Percentiles rank a stretch among this genome's conserved stretches.
phyloP scores from a whole-genome alignment of 2,113 vertebrate genomes.

The Diadophis punctatus region DNA sequence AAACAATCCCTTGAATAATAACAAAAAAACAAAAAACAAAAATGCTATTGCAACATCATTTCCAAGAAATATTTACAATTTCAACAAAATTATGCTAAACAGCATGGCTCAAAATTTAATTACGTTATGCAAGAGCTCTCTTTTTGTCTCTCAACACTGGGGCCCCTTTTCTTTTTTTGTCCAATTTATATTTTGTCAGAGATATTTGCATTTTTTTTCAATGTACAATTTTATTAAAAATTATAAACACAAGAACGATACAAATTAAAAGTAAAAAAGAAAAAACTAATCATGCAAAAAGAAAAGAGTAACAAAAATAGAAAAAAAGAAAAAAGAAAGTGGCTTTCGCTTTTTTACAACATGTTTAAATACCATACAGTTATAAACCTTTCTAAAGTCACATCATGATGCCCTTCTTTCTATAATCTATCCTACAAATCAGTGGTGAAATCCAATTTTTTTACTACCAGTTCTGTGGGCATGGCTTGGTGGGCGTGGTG shows the following conservation, averaged over 20 bases:
- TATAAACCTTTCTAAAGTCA: not conserved
- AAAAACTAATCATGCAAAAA: not conserved
- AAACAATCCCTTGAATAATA: not conserved
- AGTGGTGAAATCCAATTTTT: not conserved
- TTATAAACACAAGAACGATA: not conserved
- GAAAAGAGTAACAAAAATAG: not conserved
- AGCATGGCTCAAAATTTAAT: not conserved
- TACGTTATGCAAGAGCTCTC: not conserved
- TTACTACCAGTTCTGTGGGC: no score
- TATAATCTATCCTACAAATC: not conserved
- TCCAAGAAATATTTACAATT: not conserved
- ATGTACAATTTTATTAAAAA: not conserved
- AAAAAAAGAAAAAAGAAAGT: not conserved
- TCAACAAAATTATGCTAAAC: not conserved
- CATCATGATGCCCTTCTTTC: not conserved
- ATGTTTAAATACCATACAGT: not conserved
- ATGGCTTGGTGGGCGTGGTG: no score
- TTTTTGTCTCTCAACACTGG: not conserved
- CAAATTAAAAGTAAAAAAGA: not conserved
- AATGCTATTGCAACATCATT: constrained; percentile 35
- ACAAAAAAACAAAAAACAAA: constrained; percentile 28
- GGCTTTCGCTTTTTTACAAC: not conserved
- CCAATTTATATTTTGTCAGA: not conserved
- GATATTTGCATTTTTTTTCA: not conserved
- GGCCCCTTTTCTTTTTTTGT: not conserved